These are phyloP conservation scores for Diuraphis noxia DNA, from an alignment of 1,140 invertebrate genomes.

Conservation along the genomic window DNA sequence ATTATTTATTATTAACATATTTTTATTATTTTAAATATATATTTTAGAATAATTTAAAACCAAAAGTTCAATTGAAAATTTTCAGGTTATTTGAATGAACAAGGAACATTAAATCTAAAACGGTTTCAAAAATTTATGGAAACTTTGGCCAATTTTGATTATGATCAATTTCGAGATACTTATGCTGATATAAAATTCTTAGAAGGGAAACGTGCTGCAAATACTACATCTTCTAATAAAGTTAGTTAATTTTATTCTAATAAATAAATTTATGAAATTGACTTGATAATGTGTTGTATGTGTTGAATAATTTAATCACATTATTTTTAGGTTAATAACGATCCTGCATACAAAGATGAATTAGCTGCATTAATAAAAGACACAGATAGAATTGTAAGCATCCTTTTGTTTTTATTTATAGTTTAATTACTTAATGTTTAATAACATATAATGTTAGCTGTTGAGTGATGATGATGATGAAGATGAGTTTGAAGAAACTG, in stretches of 20 bases:
- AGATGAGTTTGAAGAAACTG: constrained; percentile 58
- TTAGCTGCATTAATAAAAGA: constrained; percentile 67
- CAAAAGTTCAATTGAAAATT: neutral
- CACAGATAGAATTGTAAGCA: constrained; percentile 65
- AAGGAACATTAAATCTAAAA: constrained; percentile 78
- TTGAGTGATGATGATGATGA: constrained; percentile 56
- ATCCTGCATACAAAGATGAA: constrained; percentile 58
- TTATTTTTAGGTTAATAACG: constrained; percentile 45
- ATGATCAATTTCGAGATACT: constrained; percentile 81
- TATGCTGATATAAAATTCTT: constrained; percentile 86
- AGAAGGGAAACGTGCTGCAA: constrained; percentile 66
- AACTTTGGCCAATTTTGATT: constrained; percentile 76
- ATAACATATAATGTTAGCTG: constrained; percentile 11
- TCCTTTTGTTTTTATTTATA: constrained; percentile 36
- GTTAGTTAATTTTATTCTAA: constrained; percentile 26
- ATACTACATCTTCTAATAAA: constrained; percentile 25
- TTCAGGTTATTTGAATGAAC: constrained; percentile 89
- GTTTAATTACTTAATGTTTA: neutral
- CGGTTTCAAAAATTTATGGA: constrained; percentile 87
- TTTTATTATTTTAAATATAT: neutral
- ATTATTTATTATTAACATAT: too few species aligned
- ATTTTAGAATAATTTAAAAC: neutral
- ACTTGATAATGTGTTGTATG: neutral
- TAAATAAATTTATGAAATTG: neutral
- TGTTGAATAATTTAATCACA: neutral